A percentile compares a stretch with the other conserved stretches of the same genome.
Conservation (phyloP, 1,140 invertebrate genomes). For the Rhizoglyphus robini region DNA sequence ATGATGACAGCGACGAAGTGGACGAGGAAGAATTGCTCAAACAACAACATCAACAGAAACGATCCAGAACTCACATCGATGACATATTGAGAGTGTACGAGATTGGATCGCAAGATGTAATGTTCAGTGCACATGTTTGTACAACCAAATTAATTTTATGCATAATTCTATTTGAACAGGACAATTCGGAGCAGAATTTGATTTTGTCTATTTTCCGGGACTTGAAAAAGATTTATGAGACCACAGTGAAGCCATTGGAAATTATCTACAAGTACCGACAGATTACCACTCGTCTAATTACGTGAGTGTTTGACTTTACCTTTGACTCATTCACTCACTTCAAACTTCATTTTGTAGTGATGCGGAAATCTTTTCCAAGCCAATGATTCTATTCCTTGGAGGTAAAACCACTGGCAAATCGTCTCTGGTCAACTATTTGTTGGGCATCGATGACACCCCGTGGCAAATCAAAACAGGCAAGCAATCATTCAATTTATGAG, state of each 20-base stretch:
- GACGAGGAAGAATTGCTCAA: slow-evolving; percentile 9
- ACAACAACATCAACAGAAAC: slow-evolving; percentile 1
- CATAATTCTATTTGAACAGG: slow-evolving; percentile 31
- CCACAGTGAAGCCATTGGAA: slow-evolving; percentile 75
- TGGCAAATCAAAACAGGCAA: slow-evolving; percentile 70
- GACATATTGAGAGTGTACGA: slow-evolving; percentile 59
- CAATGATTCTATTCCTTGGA: slow-evolving; percentile 79
- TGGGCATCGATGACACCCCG: slow-evolving; percentile 67
- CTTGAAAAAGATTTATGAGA: slow-evolving; percentile 71
- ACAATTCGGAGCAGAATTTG: slow-evolving; percentile 42
- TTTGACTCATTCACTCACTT: background rate
- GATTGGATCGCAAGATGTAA: slow-evolving; percentile 38
- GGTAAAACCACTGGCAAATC: slow-evolving; percentile 92
- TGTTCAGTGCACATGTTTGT: background rate
- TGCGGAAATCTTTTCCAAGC: slow-evolving; percentile 87
- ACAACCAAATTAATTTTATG: background rate
- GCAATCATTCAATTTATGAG: background rate
- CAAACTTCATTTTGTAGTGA: slow-evolving; percentile 44
- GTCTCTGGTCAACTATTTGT: slow-evolving; percentile 79
- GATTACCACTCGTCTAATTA: slow-evolving; percentile 58
- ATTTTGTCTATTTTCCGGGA: slow-evolving; percentile 64
- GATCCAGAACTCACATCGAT: slow-evolving; percentile 55
- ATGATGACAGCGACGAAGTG: slow-evolving; percentile 19
- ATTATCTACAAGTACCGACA: slow-evolving; percentile 77
- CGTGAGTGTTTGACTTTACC: slow-evolving; percentile 4